A percentile compares a stretch with the other conserved stretches of the same genome.
These are phyloP conservation scores for Microcaecilia unicolor DNA, from an alignment of 2,797 vertebrate species.

Conservation along the genomic window DNA sequence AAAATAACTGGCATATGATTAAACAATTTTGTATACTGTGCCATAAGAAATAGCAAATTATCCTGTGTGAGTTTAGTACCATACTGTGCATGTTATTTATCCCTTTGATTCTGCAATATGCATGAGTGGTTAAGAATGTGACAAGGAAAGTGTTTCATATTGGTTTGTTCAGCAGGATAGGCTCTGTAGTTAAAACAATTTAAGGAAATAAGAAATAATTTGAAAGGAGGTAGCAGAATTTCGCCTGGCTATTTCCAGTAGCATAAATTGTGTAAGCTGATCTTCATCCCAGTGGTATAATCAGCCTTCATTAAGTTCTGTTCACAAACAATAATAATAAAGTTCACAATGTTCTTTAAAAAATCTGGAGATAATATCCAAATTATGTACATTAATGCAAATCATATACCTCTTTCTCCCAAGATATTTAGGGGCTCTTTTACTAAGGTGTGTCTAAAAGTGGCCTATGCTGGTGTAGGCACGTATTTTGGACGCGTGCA, in stretches of 20 bases:
- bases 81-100: background rate
- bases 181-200: slow-evolving; percentile 8
- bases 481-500: too few relatives aligned
- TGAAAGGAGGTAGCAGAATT: background rate
- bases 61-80: slow-evolving; percentile 3
- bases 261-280: background rate
- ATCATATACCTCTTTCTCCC: too few relatives aligned
- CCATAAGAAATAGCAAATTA: slow-evolving; percentile 19
- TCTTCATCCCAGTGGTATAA: slow-evolving; percentile 5
- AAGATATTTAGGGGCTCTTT: too few relatives aligned
- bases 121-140: background rate
- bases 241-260: background rate
- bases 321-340: too few relatives aligned
- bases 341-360: too few relatives aligned
- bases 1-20: slow-evolving; percentile 10
- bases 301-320: too few relatives aligned
- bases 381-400: too few relatives aligned
- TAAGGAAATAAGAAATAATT: background rate
- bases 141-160: slow-evolving; percentile 15
- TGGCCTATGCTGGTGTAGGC: too few relatives aligned
- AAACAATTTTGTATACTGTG: slow-evolving; percentile 9
- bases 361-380: too few relatives aligned
- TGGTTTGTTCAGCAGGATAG: slow-evolving; percentile 4
- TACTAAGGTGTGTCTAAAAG: too few relatives aligned
- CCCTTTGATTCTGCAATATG: slow-evolving; percentile 7